Conservation (phyloP, 2,113 vertebrate genomes). For the Macroglossus sobrinus region DNA sequence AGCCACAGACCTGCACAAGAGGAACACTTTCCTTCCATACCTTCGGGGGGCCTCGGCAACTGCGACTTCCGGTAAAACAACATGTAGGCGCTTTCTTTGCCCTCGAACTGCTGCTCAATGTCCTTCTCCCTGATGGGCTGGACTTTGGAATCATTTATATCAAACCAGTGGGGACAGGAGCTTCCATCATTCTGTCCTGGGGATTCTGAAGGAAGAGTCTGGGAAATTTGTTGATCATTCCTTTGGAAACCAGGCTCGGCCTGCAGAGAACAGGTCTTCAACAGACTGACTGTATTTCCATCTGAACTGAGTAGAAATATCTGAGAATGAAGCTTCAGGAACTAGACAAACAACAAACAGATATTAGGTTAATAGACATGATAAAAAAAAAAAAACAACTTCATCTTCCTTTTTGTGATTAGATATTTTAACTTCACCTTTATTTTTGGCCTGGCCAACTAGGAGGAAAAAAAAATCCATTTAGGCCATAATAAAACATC, state of each 20-base stretch:
- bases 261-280: slow-evolving; percentile 49
- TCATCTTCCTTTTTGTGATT: not conserved
- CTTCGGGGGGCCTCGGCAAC: slow-evolving; percentile 89
- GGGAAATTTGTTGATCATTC: not conserved
- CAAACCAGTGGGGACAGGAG: slow-evolving; percentile 91
- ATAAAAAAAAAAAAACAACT: not conserved
- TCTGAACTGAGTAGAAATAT: slow-evolving; percentile 88
- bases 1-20: not conserved
- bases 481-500: not conserved
- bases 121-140: slow-evolving; percentile 90
- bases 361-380: not conserved
- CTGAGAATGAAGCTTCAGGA: slow-evolving; percentile 83
- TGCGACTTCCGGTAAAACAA: slow-evolving; percentile 94
- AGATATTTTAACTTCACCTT: not conserved
- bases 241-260: slow-evolving; percentile 58
- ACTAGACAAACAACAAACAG: too few species aligned
- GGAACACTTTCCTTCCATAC: slow-evolving; percentile 76
- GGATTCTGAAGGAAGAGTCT: slow-evolving; percentile 24
- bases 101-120: slow-evolving; percentile 96
- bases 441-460: not conserved
- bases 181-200: not conserved
- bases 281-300: slow-evolving; percentile 86
- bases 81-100: slow-evolving; percentile 99
- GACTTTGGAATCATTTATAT: slow-evolving; percentile 94
- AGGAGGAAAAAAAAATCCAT: not conserved